phyloP scores from a whole-genome alignment of 2,113 vertebrate species.

The Epinephelus fuscoguttatus region DNA sequence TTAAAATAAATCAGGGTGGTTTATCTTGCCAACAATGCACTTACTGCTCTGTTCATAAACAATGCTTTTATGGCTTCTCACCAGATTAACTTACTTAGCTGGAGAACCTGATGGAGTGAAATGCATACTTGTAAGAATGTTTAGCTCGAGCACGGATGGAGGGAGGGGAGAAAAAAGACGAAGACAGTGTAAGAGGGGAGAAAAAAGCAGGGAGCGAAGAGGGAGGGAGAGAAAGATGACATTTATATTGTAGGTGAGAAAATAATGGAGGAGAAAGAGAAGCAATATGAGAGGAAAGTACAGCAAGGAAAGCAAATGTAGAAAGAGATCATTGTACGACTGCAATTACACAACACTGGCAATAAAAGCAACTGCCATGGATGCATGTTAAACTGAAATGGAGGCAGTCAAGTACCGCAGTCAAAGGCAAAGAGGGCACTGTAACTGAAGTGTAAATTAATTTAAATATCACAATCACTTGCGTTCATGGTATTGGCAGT shows the following conservation, averaged over 20 bases:
- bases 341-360: not conserved
- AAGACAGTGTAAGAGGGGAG: not conserved
- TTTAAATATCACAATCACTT: not conserved
- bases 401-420: not conserved
- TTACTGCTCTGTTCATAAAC: constrained; percentile 80
- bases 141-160: not conserved
- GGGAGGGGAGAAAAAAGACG: constrained; percentile 4
- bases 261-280: no score
- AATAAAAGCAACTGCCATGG: not conserved
- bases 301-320: not conserved
- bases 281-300: not conserved
- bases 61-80: constrained; percentile 76
- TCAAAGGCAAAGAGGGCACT: no score
- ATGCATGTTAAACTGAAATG: not conserved
- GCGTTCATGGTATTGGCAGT: not conserved
- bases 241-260: no score
- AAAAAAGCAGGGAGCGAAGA: not conserved
- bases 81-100: constrained; percentile 72
- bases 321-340: not conserved
- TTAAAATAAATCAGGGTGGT: constrained; percentile 69
- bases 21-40: constrained; percentile 82
- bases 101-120: constrained; percentile 64
- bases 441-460: not conserved
- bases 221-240: not conserved
- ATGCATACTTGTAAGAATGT: constrained; percentile 48